Percentiles rank a stretch among this genome's conserved stretches.
These are phyloP conservation scores for Branchipolynoe longqiensis DNA, from an alignment of 2,888 invertebrate species.

Conservation along the genomic window DNA sequence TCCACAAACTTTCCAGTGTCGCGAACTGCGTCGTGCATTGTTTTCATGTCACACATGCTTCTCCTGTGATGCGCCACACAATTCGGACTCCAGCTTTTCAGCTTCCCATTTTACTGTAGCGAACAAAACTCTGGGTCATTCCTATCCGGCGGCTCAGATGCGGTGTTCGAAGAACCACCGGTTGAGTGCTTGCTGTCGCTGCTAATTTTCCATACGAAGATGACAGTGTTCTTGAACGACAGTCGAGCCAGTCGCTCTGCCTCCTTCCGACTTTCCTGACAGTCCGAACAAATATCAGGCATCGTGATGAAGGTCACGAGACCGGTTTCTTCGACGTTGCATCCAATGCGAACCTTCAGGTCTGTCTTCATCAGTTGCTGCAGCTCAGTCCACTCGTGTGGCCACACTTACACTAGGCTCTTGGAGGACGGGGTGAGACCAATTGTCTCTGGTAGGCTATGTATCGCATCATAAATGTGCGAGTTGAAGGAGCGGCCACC, in stretches of 20 bases:
- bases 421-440: too few relatives aligned
- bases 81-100: slow-evolving; percentile 35
- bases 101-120: slow-evolving; percentile 62
- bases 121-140: slow-evolving; percentile 65
- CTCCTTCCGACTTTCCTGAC: slow-evolving; percentile 72
- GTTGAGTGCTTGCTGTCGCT: slow-evolving; percentile 60
- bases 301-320: too few relatives aligned
- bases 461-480: too few relatives aligned
- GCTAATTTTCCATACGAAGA: slow-evolving; percentile 74
- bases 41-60: slow-evolving; percentile 56
- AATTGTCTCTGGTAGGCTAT: too few relatives aligned
- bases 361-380: too few relatives aligned
- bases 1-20: slow-evolving; percentile 81
- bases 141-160: slow-evolving; percentile 27
- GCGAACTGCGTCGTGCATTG: slow-evolving; percentile 77
- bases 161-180: too few relatives aligned
- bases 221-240: slow-evolving; percentile 73
- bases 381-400: too few relatives aligned
- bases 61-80: neutral
- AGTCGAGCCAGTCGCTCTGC: slow-evolving; percentile 74
- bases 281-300: slow-evolving; percentile 76
- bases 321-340: too few relatives aligned
- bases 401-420: too few relatives aligned
- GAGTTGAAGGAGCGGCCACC: too few relatives aligned
- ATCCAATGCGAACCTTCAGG: too few relatives aligned